phyloP scores from a whole-genome alignment of 2,888 invertebrate species.

The Aelia acuminata region DNA sequence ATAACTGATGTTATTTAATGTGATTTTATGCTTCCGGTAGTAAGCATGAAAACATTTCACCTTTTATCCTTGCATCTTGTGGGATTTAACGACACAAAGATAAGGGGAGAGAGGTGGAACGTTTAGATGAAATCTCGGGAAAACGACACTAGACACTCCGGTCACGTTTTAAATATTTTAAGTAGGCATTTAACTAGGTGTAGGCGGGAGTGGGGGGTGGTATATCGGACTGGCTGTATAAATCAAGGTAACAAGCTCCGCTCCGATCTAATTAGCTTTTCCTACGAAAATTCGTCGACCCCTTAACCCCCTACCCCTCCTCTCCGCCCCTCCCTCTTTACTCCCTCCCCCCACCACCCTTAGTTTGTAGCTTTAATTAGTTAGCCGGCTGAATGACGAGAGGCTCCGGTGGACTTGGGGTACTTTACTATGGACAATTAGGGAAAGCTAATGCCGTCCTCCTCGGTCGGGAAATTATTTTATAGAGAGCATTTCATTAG shows the following conservation, averaged over 20 bases:
- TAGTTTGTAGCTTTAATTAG: slow-evolving; percentile 49
- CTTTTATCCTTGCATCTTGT: neutral
- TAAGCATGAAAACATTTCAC: neutral
- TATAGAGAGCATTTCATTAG: slow-evolving; percentile 20
- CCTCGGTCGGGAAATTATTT: neutral
- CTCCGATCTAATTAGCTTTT: slow-evolving; percentile 8
- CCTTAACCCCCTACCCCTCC: too few species aligned
- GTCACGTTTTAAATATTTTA: slow-evolving; percentile 51
- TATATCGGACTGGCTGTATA: neutral
- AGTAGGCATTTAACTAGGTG: slow-evolving; percentile 16
- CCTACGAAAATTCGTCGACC: neutral
- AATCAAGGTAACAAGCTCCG: slow-evolving; percentile 24
- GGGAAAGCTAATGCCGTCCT: slow-evolving; percentile 10
- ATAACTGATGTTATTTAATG: too few species aligned
- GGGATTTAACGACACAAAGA: neutral
- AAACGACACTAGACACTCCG: neutral
- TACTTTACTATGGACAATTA: neutral
- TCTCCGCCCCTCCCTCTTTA: too few species aligned
- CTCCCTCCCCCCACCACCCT: neutral
- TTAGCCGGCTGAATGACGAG: slow-evolving; percentile 7
- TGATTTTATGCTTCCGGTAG: neutral
- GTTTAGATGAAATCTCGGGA: neutral
- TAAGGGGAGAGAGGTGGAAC: neutral
- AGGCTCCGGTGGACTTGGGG: neutral
- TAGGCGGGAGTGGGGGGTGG: neutral